phyloP scores from a whole-genome alignment of 1,140 invertebrate species.

The Aplysia californica region DNA sequence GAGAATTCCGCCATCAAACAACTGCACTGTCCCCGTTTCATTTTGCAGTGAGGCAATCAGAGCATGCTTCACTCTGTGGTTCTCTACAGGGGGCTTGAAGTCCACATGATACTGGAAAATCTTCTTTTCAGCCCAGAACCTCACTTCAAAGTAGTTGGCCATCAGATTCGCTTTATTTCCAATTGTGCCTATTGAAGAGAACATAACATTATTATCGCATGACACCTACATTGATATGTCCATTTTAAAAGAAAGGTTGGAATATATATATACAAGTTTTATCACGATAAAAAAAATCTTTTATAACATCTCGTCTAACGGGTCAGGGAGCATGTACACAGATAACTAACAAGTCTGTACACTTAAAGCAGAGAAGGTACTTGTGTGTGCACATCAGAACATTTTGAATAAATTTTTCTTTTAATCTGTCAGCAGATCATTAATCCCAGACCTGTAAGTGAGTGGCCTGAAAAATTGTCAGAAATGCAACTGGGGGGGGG shows the following conservation, averaged over 20 bases:
- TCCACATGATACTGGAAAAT: slow-evolving; percentile 28
- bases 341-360: too few species aligned
- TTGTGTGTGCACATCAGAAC: too few species aligned
- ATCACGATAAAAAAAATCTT: neutral
- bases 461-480: too few species aligned
- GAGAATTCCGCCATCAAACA: slow-evolving; percentile 29
- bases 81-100: slow-evolving; percentile 26
- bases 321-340: too few species aligned
- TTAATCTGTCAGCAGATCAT: too few species aligned
- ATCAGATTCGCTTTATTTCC: neutral
- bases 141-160: slow-evolving; percentile 16
- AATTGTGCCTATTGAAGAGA: neutral
- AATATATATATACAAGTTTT: neutral
- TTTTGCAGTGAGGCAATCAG: slow-evolving; percentile 1
- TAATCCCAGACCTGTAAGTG: too few species aligned
- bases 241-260: neutral
- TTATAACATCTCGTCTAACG: neutral
- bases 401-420: too few species aligned
- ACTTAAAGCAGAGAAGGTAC: too few species aligned
- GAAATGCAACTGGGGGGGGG: too few species aligned
- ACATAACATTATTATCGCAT: too few species aligned
- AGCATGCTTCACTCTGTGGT: neutral
- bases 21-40: neutral
- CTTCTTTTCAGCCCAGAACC: neutral
- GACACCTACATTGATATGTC: too few species aligned